These are phyloP conservation scores for Callionymus lyra DNA, from an alignment of 2,113 vertebrate species.

Conservation along the genomic window DNA sequence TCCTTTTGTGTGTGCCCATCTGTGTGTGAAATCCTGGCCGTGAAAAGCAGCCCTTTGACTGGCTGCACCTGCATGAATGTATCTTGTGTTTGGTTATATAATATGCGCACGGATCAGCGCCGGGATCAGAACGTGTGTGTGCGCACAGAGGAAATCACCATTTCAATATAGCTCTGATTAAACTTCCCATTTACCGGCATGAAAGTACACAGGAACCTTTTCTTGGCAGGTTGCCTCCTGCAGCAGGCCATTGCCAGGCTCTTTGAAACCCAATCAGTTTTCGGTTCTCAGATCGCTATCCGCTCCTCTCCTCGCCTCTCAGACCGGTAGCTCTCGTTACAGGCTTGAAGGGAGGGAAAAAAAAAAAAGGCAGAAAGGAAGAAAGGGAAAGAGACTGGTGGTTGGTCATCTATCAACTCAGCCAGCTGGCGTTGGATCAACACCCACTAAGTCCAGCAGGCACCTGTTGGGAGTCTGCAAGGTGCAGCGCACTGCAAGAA, in stretches of 20 bases:
- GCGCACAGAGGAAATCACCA: slow-evolving; percentile 53
- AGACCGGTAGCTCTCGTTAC: slow-evolving; percentile 28
- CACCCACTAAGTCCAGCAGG: slow-evolving; percentile 42
- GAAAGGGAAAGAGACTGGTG: slow-evolving; percentile 19
- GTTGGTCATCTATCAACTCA: slow-evolving; percentile 40
- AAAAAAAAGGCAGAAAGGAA: neutral
- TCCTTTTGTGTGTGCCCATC: slow-evolving; percentile 3
- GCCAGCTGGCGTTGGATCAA: slow-evolving; percentile 56
- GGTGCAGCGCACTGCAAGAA: slow-evolving; percentile 43
- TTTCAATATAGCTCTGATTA: slow-evolving; percentile 61
- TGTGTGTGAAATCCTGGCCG: slow-evolving; percentile 7
- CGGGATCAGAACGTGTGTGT: slow-evolving; percentile 9
- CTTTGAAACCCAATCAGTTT: slow-evolving; percentile 72
- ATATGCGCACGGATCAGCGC: slow-evolving; percentile 7
- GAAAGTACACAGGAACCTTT: slow-evolving; percentile 57
- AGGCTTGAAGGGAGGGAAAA: slow-evolving; percentile 8
- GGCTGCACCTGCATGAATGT: slow-evolving; percentile 22
- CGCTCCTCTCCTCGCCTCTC: slow-evolving; percentile 46
- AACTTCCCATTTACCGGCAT: slow-evolving; percentile 59
- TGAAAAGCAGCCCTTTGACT: slow-evolving; percentile 29
- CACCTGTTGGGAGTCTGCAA: slow-evolving; percentile 60
- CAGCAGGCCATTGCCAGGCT: slow-evolving; percentile 55
- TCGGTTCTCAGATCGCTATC: slow-evolving; percentile 62
- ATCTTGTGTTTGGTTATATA: slow-evolving; percentile 22
- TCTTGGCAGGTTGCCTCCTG: slow-evolving; percentile 62